Conservation (phyloP, 2,113 vertebrate genomes). For the Herpetotheres cachinnans region DNA sequence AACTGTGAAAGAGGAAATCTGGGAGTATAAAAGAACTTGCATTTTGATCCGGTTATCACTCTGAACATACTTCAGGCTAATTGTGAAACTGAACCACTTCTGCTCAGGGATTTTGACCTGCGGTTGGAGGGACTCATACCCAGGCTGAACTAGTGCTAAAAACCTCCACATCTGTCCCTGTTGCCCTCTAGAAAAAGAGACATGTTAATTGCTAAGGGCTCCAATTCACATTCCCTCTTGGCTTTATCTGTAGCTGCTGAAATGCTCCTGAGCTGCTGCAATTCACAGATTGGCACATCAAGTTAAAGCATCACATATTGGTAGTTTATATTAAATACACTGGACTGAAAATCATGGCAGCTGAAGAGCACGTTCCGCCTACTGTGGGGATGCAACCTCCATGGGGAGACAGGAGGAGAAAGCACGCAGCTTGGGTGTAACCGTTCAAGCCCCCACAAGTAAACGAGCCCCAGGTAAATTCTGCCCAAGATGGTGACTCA, state of each 20-base stretch:
- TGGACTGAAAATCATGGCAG: not conserved
- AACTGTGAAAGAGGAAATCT: conserved; percentile 11
- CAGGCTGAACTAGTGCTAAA: not conserved
- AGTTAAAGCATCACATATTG: fast-evolving
- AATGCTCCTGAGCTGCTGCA: not conserved
- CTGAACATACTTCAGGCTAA: not conserved
- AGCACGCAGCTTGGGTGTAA: not conserved
- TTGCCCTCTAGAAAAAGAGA: not conserved
- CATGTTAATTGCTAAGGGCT: not conserved
- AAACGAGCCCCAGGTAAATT: not conserved
- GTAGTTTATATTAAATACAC: not conserved
- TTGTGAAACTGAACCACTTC: conserved; percentile 25
- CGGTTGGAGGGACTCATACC: not conserved
- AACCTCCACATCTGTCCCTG: not conserved
- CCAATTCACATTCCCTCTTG: not conserved
- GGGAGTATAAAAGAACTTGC: not conserved
- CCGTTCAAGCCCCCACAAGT: not conserved
- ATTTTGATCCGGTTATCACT: not conserved
- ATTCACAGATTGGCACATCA: not conserved
- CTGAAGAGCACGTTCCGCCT: not conserved
- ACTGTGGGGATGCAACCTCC: not conserved
- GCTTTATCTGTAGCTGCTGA: not conserved
- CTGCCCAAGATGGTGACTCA: not conserved
- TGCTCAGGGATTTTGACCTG: conserved; percentile 6
- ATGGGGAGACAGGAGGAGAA: not conserved